Evolutionary conservation across 2,797 vertebrate genomes (phyloP).

Genomic region (Pogonophryne albipinna): DNA sequence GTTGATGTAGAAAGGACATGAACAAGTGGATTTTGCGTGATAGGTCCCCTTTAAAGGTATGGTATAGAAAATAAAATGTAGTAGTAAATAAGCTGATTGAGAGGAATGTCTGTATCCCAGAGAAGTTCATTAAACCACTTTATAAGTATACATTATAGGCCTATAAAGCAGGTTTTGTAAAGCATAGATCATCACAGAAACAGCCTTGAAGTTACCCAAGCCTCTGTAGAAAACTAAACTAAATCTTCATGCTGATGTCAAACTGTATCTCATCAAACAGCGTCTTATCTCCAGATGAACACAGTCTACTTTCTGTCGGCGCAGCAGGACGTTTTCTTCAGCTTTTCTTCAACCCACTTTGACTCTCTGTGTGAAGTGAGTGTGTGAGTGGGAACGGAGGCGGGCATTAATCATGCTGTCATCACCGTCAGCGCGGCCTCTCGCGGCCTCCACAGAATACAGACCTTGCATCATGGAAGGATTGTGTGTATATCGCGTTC

Average conservation of each 20-base stretch:
- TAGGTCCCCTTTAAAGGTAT: background rate
- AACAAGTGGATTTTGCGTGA: too few species aligned
- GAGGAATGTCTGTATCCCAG: background rate
- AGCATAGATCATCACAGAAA: background rate
- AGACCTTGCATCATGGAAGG: constrained; percentile 66
- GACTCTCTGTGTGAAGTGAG: constrained; percentile 52
- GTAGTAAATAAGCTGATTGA: background rate
- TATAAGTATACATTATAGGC: too few species aligned
- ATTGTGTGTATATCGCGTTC: constrained; percentile 49
- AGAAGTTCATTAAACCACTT: background rate
- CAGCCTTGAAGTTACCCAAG: background rate
- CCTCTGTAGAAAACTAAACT: background rate
- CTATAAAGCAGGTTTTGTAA: background rate
- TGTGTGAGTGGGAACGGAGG: constrained; percentile 60
- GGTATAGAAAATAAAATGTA: background rate
- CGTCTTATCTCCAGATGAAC: constrained; percentile 45
- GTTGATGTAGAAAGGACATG: too few species aligned
- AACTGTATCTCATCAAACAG: constrained; percentile 7
- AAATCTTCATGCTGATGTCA: constrained; percentile 4
- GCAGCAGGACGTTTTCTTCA: constrained; percentile 51
- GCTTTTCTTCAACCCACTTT: constrained; percentile 51
- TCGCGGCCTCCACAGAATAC: constrained; percentile 43
- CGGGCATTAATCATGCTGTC: constrained; percentile 84
- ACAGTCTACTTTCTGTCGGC: constrained; percentile 34
- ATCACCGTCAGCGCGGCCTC: constrained; percentile 68